Evolutionary conservation across 2,888 invertebrate genomes (phyloP).

Genomic region (Lithophane socia): DNA sequence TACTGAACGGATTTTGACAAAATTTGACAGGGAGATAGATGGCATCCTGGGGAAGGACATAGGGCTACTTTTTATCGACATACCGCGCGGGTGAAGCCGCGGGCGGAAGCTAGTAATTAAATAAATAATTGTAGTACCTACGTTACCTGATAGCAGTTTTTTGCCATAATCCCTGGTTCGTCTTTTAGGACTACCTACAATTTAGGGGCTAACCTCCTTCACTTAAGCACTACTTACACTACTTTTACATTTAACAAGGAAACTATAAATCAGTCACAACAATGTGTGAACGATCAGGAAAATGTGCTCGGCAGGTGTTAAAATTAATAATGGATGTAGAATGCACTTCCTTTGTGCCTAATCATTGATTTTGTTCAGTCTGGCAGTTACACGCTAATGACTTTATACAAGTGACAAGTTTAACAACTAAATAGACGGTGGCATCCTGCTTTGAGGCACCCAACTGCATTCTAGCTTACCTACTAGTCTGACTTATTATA

Average conservation of each 20-base stretch:
- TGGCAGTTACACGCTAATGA: not conserved
- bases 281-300: constrained; percentile 33
- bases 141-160: not conserved
- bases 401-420: not conserved
- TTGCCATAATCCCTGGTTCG: not conserved
- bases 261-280: constrained; percentile 42
- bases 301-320: constrained; percentile 19
- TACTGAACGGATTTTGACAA: no score
- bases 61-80: no score
- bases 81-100: no score
- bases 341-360: constrained; percentile 26
- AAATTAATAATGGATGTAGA: constrained; percentile 40
- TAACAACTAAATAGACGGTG: not conserved
- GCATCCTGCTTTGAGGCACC: not conserved
- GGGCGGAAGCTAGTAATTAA: no score
- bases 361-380: constrained; percentile 2
- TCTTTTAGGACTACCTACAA: not conserved
- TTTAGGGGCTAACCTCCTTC: not conserved
- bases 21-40: no score
- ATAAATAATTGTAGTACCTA: not conserved
- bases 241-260: constrained; percentile 30
- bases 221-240: not conserved
- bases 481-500: not conserved
- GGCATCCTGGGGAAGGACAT: no score
- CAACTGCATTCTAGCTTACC: not conserved